phyloP scores from a whole-genome alignment of 2,888 invertebrate species.

The Ganaspis brasiliensis region DNA sequence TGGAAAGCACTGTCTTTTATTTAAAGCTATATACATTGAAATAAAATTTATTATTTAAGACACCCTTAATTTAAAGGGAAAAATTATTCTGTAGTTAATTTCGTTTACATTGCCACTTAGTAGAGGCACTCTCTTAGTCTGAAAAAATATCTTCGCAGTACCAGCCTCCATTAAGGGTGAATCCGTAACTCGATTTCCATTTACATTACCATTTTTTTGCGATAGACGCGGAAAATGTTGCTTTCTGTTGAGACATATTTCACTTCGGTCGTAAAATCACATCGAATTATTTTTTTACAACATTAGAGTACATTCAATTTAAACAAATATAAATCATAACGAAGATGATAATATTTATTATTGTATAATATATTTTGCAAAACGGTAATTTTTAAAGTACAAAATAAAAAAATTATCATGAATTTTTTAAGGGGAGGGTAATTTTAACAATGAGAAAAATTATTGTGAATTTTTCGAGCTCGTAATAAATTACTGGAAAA shows the following conservation, averaged over 20 bases:
- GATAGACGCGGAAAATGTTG: conserved; percentile 26
- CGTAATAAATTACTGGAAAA: too few species aligned
- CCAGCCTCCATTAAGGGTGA: conserved; percentile 55
- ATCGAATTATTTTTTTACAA: conserved; percentile 1
- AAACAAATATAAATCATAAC: too few species aligned
- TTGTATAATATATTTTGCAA: too few species aligned
- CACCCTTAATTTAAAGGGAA: not conserved
- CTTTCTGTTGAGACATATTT: conserved; percentile 8
- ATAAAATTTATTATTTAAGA: not conserved
- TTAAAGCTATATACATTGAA: not conserved
- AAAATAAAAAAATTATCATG: too few species aligned
- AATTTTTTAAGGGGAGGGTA: too few species aligned
- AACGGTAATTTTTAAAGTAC: too few species aligned
- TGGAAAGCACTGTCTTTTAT: too few species aligned
- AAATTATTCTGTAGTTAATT: conserved; percentile 55
- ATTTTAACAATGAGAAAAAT: too few species aligned
- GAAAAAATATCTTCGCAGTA: conserved; percentile 57
- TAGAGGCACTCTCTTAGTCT: conserved; percentile 55
- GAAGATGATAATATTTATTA: too few species aligned
- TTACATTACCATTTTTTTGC: conserved; percentile 45
- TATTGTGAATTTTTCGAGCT: too few species aligned
- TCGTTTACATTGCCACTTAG: conserved; percentile 49
- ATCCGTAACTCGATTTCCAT: conserved; percentile 61
- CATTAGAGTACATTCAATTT: not conserved
- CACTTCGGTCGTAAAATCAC: conserved; percentile 18